Evolutionary conservation across 2,113 vertebrate species (phyloP), one percentile per base, ranked within the genome.

Genomic region (Psephotus haematonotus): DNA sequence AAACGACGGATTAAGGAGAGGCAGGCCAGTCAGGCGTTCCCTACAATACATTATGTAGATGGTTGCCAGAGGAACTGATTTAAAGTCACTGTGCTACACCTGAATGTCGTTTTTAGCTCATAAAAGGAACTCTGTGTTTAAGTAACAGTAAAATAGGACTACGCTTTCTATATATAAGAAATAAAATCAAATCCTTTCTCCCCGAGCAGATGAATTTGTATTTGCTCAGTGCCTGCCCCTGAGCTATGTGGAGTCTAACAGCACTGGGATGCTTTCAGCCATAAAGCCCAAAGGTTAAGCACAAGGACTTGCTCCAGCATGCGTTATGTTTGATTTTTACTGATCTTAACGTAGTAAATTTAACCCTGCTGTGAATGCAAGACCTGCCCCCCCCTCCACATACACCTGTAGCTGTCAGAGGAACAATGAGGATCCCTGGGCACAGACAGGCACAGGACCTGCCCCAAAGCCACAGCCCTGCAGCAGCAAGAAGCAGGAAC

Each of bases 1-100:
- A 91, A 93, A 94, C 59, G 5, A 92, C 18, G 74, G 92, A 95
- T 95, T 82, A 94, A 80, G 82, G 68, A 94, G 82, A 79, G 84
- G 49, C 65, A 82, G 84, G 79, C 82, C 90, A 92, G 75, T 52
- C 70, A 76, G 93, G 90, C 33, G 1, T 86, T 95, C 83, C 90
- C 84, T 88, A 60, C 47, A 33, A 74, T 33, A 10, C 77, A 18
- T 82, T 83, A 93, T 53, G 74, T 57, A 52, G 39, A n/a, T 19
- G 57, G 67, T 57, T 52, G 90, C 95, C 96, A 95, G 84, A 89
- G 82, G 75, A 93, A 72, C 86, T n/a, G 89, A 89, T 96, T 94
- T 93, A 93, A 92, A 96, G 86, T 79, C 90, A 70, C 82, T 35
- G 55, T 8, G 77, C 83, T 94, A 29, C 74, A 95, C 92, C 95